Conservation (phyloP, 2,797 vertebrate genomes). For the Nyctalus aviator region DNA sequence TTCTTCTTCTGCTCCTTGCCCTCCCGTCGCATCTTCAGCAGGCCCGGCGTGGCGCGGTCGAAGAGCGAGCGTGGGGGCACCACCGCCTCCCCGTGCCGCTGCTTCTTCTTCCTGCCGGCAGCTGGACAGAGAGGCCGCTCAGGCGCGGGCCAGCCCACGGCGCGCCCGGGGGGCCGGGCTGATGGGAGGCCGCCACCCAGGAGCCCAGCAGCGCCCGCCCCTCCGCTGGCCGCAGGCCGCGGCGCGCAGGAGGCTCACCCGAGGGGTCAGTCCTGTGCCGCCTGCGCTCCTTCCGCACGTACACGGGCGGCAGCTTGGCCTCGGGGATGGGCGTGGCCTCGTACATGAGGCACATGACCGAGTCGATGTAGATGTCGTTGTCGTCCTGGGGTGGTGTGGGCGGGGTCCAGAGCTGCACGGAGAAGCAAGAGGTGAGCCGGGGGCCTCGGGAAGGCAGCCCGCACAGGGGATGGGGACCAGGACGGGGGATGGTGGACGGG, state of each 20-base stretch:
- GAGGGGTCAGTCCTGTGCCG: constrained; percentile 92
- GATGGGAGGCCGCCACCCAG: rapidly evolving
- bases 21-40: constrained; percentile 92
- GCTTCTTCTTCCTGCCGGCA: constrained; percentile 94
- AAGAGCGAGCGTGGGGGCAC: constrained; percentile 95
- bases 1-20: constrained; percentile 94
- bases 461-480: too few relatives aligned
- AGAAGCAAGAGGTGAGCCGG: not conserved
- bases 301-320: constrained; percentile 92
- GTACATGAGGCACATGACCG: constrained; percentile 94
- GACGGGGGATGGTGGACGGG: too few relatives aligned
- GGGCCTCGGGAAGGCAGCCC: rapidly evolving
- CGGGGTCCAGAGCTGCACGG: constrained; percentile 93
- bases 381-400: constrained; percentile 94
- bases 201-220: too few relatives aligned
- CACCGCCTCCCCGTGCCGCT: constrained; percentile 92
- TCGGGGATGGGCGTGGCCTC: constrained; percentile 92
- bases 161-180: too few relatives aligned
- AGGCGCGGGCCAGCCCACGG: not conserved
- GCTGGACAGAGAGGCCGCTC: constrained; percentile 73
- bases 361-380: constrained; percentile 94
- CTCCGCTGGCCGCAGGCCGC: rapidly evolving
- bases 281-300: constrained; percentile 93
- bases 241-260: constrained; percentile 68
- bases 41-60: constrained; percentile 89